Conservation (phyloP, 2,888 invertebrate genomes). For the Drosophila gaucha region DNA sequence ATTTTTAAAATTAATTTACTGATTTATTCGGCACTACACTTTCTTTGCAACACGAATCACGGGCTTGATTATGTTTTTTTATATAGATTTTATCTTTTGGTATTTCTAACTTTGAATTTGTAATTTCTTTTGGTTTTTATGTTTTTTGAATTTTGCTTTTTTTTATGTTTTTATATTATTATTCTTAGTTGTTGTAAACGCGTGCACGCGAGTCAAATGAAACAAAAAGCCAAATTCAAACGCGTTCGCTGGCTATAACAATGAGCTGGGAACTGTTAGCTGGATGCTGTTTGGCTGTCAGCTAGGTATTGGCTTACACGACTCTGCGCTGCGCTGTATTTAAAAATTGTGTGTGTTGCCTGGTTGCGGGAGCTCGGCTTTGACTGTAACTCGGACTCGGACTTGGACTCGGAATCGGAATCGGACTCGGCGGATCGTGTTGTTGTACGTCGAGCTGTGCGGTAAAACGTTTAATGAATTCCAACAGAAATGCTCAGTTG, state of each 20-base stretch:
- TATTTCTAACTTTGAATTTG: slow-evolving; percentile 10
- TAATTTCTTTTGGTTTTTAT: slow-evolving; percentile 10
- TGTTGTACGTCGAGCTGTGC: slow-evolving; percentile 72
- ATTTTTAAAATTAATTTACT: slow-evolving; percentile 60
- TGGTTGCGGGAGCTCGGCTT: slow-evolving; percentile 35
- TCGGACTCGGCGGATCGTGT: slow-evolving; percentile 27
- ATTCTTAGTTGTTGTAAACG: slow-evolving; percentile 18
- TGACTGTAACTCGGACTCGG: slow-evolving; percentile 12
- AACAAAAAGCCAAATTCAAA: slow-evolving; percentile 31
- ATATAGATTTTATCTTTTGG: background rate
- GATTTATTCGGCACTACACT: slow-evolving; percentile 57
- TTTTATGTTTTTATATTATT: slow-evolving; percentile 4
- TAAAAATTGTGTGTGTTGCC: slow-evolving; percentile 35
- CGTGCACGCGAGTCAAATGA: slow-evolving; percentile 46
- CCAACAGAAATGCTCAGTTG: slow-evolving; percentile 81
- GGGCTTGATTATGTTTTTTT: slow-evolving; percentile 4
- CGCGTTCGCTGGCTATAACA: slow-evolving; percentile 20
- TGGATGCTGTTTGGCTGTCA: slow-evolving; percentile 45
- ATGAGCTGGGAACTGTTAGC: slow-evolving; percentile 41
- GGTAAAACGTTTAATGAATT: slow-evolving; percentile 82
- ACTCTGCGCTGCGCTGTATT: slow-evolving; percentile 38
- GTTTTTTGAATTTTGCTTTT: background rate
- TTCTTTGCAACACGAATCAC: slow-evolving; percentile 29
- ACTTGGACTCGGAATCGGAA: slow-evolving; percentile 27
- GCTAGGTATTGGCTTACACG: slow-evolving; percentile 60